phyloP scores from a whole-genome alignment of 2,797 vertebrate species.

The Bovichtus diacanthus region DNA sequence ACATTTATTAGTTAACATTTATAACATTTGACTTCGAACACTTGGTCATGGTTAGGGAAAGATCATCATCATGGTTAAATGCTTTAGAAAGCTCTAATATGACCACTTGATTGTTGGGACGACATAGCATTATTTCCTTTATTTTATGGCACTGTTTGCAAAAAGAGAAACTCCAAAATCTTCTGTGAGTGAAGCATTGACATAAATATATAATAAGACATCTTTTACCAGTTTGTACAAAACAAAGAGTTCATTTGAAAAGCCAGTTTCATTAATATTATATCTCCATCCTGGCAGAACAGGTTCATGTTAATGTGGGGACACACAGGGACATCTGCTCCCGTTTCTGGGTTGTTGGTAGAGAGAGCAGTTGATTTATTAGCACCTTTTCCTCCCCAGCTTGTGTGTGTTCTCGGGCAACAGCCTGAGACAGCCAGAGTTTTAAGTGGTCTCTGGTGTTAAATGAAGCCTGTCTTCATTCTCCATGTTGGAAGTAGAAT shows the following conservation, averaged over 20 bases:
- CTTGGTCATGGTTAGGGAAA: background rate
- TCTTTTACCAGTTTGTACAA: background rate
- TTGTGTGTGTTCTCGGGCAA: conserved; percentile 24
- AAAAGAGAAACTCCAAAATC: background rate
- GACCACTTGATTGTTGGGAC: background rate
- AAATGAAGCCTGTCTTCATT: conserved; percentile 27
- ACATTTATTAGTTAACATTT: background rate
- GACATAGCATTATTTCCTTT: background rate
- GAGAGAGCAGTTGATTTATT: conserved; percentile 34
- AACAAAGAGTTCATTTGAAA: conserved; percentile 1
- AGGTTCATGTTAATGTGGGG: background rate
- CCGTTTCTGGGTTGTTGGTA: conserved; percentile 7
- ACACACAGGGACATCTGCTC: conserved; percentile 28
- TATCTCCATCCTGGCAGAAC: background rate
- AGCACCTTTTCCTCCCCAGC: conserved; percentile 23
- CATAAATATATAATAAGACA: background rate
- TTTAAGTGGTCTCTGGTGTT: conserved; percentile 36
- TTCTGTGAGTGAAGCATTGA: background rate
- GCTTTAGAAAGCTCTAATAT: background rate
- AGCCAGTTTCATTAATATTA: background rate
- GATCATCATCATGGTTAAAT: background rate
- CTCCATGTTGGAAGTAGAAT: conserved; percentile 3
- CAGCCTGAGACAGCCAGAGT: background rate
- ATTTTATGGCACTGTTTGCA: background rate
- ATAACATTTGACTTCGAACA: background rate